phyloP scores from a whole-genome alignment of 2,888 invertebrate genomes.

The Oligia fasciuncula region DNA sequence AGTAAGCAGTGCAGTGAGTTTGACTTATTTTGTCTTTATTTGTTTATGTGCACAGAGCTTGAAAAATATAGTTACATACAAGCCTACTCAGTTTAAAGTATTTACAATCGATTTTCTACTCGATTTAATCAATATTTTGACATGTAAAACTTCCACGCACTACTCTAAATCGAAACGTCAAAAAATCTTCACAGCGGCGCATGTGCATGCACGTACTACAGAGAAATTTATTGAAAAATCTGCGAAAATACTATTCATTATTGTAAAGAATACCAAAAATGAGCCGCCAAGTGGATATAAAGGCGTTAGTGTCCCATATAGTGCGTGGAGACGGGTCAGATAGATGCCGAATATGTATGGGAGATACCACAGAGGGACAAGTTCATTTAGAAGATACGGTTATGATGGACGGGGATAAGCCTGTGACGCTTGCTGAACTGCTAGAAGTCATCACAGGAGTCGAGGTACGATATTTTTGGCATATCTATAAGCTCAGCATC shows the following conservation, averaged over 20 bases:
- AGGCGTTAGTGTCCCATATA: constrained; percentile 86
- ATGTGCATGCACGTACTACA: constrained; percentile 52
- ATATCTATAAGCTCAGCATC: constrained; percentile 56
- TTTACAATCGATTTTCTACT: neutral
- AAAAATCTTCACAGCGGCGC: constrained; percentile 27
- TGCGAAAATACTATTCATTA: constrained; percentile 5
- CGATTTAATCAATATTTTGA: neutral
- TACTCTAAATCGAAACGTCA: constrained; percentile 50
- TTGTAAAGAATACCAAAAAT: constrained; percentile 68
- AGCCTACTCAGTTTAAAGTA: neutral
- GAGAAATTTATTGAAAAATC: constrained; percentile 31
- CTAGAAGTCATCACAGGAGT: constrained; percentile 85
- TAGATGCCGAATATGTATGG: constrained; percentile 87
- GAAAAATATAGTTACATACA: too few species aligned
- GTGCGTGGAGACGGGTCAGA: constrained; percentile 85
- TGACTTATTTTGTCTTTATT: neutral
- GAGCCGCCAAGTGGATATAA: constrained; percentile 84
- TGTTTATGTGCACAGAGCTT: neutral
- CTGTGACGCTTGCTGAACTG: constrained; percentile 83
- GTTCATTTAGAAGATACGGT: constrained; percentile 86
- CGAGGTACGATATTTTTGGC: constrained; percentile 75
- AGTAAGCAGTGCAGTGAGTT: neutral
- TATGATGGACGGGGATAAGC: constrained; percentile 85
- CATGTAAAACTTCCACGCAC: neutral
- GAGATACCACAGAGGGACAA: constrained; percentile 85